Percentiles rank a stretch among this genome's conserved stretches.
phyloP scores from a whole-genome alignment of 1,140 invertebrate genomes.

The Drosophila rhopaloa region DNA sequence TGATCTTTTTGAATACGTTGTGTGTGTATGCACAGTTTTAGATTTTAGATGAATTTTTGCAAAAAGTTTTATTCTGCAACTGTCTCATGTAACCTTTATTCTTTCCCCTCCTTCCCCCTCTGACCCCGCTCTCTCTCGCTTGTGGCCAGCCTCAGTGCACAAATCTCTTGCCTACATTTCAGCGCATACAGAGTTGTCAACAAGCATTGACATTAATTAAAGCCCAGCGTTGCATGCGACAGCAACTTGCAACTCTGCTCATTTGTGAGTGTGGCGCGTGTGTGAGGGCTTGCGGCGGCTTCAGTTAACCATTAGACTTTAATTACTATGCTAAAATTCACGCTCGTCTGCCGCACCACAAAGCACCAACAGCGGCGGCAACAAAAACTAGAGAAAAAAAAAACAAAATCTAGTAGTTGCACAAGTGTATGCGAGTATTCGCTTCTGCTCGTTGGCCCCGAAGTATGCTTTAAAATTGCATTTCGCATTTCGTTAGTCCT shows the following conservation, averaged over 20 bases:
- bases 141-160: conserved; percentile 5
- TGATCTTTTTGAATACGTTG: conserved; percentile 29
- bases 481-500: conserved; percentile 33
- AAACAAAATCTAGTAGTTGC: conserved; percentile 12
- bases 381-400: conserved; percentile 1
- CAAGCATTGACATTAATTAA: conserved; percentile 82
- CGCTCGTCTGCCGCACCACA: conserved; percentile 64
- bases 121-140: background rate
- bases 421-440: conserved; percentile 18
- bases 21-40: conserved; percentile 4
- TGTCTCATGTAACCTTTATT: background rate
- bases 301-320: conserved; percentile 79
- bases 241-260: conserved; percentile 36
- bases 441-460: conserved; percentile 61
- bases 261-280: conserved; percentile 30
- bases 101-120: background rate
- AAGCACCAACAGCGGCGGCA: conserved; percentile 35
- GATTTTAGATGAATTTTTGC: conserved; percentile 30
- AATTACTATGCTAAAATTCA: conserved; percentile 79
- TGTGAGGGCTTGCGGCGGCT: conserved; percentile 54
- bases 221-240: conserved; percentile 71
- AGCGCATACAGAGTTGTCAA: conserved; percentile 61
- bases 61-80: conserved; percentile 18
- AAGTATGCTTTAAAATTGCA: conserved; percentile 69
- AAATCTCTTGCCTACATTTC: conserved; percentile 40